phyloP scores from a whole-genome alignment of 2,888 invertebrate species.

The Ormyrus rosae region DNA sequence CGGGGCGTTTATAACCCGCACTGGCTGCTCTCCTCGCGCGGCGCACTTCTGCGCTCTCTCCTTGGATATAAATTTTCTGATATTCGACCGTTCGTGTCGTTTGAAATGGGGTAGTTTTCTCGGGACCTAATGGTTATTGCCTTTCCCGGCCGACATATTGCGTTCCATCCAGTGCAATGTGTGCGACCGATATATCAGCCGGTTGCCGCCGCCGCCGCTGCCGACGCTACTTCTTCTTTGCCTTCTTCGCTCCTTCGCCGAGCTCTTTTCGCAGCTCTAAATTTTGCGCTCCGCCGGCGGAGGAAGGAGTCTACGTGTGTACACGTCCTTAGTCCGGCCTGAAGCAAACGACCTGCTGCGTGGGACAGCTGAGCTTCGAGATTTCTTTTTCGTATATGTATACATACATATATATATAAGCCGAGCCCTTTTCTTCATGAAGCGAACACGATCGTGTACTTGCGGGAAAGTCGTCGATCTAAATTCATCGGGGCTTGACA shows the following conservation, averaged over 20 bases:
- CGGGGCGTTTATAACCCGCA: conserved; percentile 28
- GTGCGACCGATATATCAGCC: conserved; percentile 60
- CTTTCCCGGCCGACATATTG: conserved; percentile 74
- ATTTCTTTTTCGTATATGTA: not conserved
- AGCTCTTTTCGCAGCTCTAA: conserved; percentile 46
- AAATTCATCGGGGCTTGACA: conserved; percentile 7
- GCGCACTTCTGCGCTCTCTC: conserved; percentile 6
- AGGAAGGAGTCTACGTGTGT: conserved; percentile 55
- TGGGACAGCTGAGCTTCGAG: conserved; percentile 33
- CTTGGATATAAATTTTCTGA: conserved; percentile 78
- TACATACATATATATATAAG: no score
- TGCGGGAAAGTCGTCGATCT: not conserved
- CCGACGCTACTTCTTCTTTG: conserved; percentile 11
- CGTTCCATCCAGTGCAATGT: conserved; percentile 57
- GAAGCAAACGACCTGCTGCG: conserved; percentile 14
- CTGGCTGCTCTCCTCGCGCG: conserved; percentile 3
- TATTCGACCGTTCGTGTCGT: conserved; percentile 80
- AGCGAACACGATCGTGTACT: not conserved
- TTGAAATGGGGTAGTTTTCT: conserved; percentile 80
- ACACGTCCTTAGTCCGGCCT: not conserved
- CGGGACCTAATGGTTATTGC: conserved; percentile 81
- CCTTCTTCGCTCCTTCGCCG: not conserved
- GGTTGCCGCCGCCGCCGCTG: not conserved
- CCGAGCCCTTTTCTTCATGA: not conserved
- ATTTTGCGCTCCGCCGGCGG: conserved; percentile 68